Conservation (phyloP, 1,140 invertebrate species). For the Scaptomyza graminum region DNA sequence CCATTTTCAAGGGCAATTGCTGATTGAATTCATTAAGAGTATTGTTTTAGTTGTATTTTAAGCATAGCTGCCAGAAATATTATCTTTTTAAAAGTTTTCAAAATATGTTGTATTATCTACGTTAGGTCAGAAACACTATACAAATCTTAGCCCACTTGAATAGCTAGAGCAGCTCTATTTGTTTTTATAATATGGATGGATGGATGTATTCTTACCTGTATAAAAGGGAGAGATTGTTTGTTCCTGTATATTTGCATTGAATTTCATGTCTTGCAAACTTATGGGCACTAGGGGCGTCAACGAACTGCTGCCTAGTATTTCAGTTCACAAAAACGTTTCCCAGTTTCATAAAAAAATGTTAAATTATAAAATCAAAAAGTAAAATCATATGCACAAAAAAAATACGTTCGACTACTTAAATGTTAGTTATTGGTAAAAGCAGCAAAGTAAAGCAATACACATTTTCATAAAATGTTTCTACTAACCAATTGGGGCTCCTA, state of each 20-base stretch:
- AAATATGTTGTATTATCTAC: neutral
- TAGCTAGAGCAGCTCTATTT: too few relatives aligned
- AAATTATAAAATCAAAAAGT: neutral
- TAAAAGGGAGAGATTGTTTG: slow-evolving; percentile 88
- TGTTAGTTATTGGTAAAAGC: neutral
- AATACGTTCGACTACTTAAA: neutral
- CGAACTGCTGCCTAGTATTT: slow-evolving; percentile 86
- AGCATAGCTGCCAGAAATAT: neutral
- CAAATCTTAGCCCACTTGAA: neutral
- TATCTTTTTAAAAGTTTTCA: neutral
- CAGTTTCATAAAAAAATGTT: slow-evolving; percentile 23
- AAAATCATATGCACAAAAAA: neutral
- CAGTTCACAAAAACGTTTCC: slow-evolving; percentile 3
- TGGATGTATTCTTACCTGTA: slow-evolving; percentile 86
- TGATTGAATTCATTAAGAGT: slow-evolving; percentile 25
- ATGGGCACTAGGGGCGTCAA: slow-evolving; percentile 90
- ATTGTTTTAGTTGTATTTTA: slow-evolving; percentile 4
- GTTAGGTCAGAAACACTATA: too few relatives aligned
- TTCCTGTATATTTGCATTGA: slow-evolving; percentile 86
- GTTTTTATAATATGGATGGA: too few relatives aligned
- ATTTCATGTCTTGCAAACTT: slow-evolving; percentile 91
- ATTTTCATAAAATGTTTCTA: slow-evolving; percentile 27
- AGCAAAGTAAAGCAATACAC: too few relatives aligned
- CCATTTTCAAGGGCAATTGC: slow-evolving; percentile 72
- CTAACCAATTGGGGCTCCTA: slow-evolving; percentile 90